Evolutionary conservation across 2,113 vertebrate genomes (phyloP), one percentile per base, ranked within the genome.

Genomic region (Chloroceryle aenea): DNA sequence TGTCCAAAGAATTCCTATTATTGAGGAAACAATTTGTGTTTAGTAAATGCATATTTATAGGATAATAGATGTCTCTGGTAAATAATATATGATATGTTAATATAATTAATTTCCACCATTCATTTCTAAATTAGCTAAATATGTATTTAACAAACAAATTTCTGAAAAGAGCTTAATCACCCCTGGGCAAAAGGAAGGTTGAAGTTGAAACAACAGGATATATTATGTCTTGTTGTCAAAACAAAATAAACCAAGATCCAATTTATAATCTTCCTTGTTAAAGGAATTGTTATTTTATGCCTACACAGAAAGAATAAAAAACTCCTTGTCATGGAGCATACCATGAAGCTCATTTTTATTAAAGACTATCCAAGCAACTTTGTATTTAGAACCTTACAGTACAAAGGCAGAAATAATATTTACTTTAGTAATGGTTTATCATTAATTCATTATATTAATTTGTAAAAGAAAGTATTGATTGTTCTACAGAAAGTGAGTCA

Each of bases 91-190:
- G 59, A 48, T 50, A 93, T 75, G 75, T 47, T 96, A 93, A 95
- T 86, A 90, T 43, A 71, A 84, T 90, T 95, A 84, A 64, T 89
- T 89, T 89, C 45, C 22, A 95, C 43, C 76, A 75, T 77, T 93
- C 68, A 23, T 85, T 95, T 90, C 61, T 92, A 92, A 97, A 94
- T 93, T 74, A 90, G 29, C 47, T 92, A 92, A 95, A 97, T 81
- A 95, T 55, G 50, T 90, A 92, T 77, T 97, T 97, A 92, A 90
- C 68, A 95, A 93, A 78, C 47, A 82, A 86, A 93, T 25, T 74
- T 88, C 83, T 84, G 63, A 92, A 80, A 94, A 74, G 32, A 73
- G 50, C 83, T 88, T 96, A 95, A 90, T 92, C 76, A 84, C 68
- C 59, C 85, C 58, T 67, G 68, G 72, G 88, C 42, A 90, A 93